phyloP scores from a whole-genome alignment of 2,888 invertebrate species.

The Lamproptera curius region DNA sequence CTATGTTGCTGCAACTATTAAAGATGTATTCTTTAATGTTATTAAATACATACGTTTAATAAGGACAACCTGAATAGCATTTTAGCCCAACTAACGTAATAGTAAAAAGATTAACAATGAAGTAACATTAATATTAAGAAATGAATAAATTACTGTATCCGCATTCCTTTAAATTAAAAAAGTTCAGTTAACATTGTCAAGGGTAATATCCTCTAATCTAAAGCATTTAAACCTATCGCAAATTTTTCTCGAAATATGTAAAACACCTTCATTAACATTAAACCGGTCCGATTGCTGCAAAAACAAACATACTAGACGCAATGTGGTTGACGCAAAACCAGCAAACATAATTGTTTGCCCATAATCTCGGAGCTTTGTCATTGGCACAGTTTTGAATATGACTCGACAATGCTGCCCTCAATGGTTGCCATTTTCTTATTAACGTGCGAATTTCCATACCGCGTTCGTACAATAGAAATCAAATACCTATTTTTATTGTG shows the following conservation, averaged over 20 bases:
- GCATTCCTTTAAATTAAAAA: slow-evolving; percentile 29
- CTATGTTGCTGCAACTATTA: too few species aligned
- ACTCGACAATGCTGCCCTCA: slow-evolving; percentile 12
- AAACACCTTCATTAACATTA: slow-evolving; percentile 23
- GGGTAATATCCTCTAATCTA: slow-evolving; percentile 24
- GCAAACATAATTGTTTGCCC: slow-evolving; percentile 17
- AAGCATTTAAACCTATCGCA: slow-evolving; percentile 28
- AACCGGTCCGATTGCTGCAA: slow-evolving; percentile 22
- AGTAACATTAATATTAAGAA: too few species aligned
- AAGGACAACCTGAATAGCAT: too few species aligned
- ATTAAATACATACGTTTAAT: too few species aligned
- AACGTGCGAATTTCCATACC: slow-evolving; percentile 10
- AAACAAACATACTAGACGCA: slow-evolving; percentile 15
- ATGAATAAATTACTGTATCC: too few species aligned
- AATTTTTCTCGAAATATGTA: slow-evolving; percentile 23
- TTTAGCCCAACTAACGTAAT: too few species aligned
- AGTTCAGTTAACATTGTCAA: too few species aligned
- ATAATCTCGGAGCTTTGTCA: slow-evolving; percentile 14
- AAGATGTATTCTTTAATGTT: too few species aligned
- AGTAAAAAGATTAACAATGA: too few species aligned
- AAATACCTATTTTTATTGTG: slow-evolving; percentile 3
- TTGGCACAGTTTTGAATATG: slow-evolving; percentile 17
- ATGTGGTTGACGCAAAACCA: slow-evolving; percentile 14
- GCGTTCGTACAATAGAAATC: neutral
- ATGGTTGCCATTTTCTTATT: slow-evolving; percentile 16